Base-by-base conservation (phyloP, 2,888 invertebrate genomes). In the Linhomoeus sp. region DNA sequence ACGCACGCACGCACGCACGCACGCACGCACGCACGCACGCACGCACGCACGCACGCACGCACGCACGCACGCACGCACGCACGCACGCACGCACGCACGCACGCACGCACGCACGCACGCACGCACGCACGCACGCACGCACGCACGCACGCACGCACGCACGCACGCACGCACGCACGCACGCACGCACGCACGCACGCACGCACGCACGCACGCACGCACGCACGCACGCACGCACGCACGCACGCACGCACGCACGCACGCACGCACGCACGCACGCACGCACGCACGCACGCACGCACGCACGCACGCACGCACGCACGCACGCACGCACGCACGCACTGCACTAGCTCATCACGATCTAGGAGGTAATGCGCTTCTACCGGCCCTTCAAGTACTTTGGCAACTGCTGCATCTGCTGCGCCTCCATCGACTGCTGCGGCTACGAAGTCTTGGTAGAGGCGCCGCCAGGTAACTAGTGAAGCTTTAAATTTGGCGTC, bases 91-190 rank as follows among this genome's bases (percentile, higher is more conserved):
- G 29, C 29, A 29, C 29, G 29, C 29, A 29, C 29, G 29, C 29
- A 29, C 29, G 22, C 47, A 48, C 46, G 33, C 47, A 48, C 48
- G 42, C 29, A 48, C 47, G 42, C 47, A 48, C 47, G 42, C 47
- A 47, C 39, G 42, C 48, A 47, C 47, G 23, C 47, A 47, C 12
- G 42, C 47, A 47, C 47, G 46, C 48, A 48, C 48, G 46, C 47
- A 48, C 48, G 40, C 48, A 48, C 40, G 46, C 48, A 48, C 48
- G 46, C 47, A 48, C 48, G 46, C 48, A 48, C 48, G 40, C 48
- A 48, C 48, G 46, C 48, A 48, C 48, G 46, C 48, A 29, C 48
- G 36, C 40, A 49, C 48, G 45, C 48, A 48, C 22, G 45, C 23
- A 49, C 48, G 47, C 47, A 42, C 43, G 43, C 43, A 42, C 43